Base-by-base conservation (phyloP, 2,888 invertebrate species). In the Sinotaia quadrata region DNA sequence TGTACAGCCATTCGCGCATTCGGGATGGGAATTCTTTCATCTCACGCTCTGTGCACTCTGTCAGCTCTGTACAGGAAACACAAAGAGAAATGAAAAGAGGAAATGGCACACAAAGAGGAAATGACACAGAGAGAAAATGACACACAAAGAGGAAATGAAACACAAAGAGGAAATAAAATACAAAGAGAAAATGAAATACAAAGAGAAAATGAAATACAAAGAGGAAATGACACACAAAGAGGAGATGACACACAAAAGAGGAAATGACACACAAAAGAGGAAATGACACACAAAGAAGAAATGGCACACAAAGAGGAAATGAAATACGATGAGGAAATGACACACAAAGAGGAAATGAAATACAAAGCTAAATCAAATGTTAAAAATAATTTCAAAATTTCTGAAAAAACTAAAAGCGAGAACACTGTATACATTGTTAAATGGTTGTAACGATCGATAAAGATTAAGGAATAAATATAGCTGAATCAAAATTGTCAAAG, bases 1-100 rank as follows among this genome's bases (percentile, higher is more conserved):
- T 96, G 91, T 96, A 97, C 63, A 98, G 92, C 98, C 98, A 98
- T 88, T 98, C 97, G 78, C 96, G 93, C 97, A 98, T 97, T 86
- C 98, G 93, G 60, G 95, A 92, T 62, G 97, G 97, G 90, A 98
- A 98, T 91, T 97, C 97, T 52, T 93, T 90, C 93, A 96, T 94
- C 89, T 97, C 96, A 78, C 93, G 94, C 66, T 93, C 92, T 24
- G 91, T 90, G 89, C 97, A 97, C 29, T 70, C 31, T 2, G 78
- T 75, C 36, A 84, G 59, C 57, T 79, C 82, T 81, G 75, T 10
- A 75, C 74, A n/a, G 24, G 21, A 37, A 8, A 29, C 54, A 34
- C 18, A 34, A 21, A 54, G 47, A n/a, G n/a, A n/a, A n/a, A n/a
- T n/a, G n/a, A n/a, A n/a, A n/a, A n/a, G n/a, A n/a, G n/a, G n/a